Evolutionary conservation across 2,113 vertebrate genomes (phyloP).

Genomic region (Eonycteris spelaea): DNA sequence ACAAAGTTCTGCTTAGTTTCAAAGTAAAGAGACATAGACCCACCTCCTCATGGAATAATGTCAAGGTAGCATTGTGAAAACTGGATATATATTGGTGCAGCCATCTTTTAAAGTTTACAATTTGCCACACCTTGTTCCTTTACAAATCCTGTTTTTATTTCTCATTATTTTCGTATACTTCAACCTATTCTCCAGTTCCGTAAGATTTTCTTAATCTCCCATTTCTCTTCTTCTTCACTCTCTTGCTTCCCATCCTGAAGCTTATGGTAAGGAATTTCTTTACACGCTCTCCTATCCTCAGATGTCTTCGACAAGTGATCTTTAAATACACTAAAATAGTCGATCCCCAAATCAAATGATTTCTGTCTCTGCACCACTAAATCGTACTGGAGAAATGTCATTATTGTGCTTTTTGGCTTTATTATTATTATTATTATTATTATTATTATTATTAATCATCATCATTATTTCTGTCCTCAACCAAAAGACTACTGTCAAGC

Average conservation of each 20-base stretch:
- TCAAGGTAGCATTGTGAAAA: neutral
- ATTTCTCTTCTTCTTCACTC: neutral
- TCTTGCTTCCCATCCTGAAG: neutral
- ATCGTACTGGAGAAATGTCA: neutral
- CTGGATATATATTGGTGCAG: neutral
- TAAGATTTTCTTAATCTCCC: neutral
- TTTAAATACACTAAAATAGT: neutral
- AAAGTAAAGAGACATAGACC: too few relatives aligned
- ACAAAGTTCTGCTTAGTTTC: neutral
- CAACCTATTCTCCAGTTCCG: neutral
- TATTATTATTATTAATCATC: neutral
- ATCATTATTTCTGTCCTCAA: neutral
- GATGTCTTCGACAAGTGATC: neutral
- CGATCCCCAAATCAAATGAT: neutral
- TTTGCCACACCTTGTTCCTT: neutral
- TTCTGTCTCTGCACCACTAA: neutral
- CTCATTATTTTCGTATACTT: neutral
- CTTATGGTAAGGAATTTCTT: neutral
- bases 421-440: neutral
- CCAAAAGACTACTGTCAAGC: neutral
- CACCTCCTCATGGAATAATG: neutral
- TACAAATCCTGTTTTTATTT: neutral
- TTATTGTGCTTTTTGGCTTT: neutral
- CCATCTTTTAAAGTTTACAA: neutral
- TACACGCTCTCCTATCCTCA: neutral